phyloP scores from a whole-genome alignment of 2,797 vertebrate species.

The Todus mexicanus region DNA sequence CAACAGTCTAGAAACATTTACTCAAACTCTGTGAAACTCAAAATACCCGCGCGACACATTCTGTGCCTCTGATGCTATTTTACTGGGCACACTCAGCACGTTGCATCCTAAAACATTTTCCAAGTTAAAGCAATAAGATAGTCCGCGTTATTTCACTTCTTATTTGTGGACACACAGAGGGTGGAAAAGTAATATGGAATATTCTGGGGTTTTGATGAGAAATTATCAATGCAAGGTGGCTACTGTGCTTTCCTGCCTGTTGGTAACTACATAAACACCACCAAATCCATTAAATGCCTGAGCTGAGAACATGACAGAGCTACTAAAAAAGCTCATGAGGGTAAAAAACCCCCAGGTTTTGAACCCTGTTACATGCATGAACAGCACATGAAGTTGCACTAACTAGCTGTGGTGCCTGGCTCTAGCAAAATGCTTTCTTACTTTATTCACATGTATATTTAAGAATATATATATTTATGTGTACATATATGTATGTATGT shows the following conservation, averaged over 20 bases:
- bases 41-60: not conserved
- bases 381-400: not conserved
- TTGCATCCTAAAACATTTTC: not conserved
- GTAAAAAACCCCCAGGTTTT: not conserved
- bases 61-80: not conserved
- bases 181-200: not conserved
- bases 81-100: not conserved
- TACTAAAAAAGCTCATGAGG: not conserved
- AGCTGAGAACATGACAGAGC: not conserved
- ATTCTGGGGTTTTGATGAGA: not conserved
- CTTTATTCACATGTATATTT: not conserved
- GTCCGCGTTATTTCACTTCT: not conserved
- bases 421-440: not conserved
- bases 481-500: too few relatives aligned
- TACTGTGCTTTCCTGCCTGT: not conserved
- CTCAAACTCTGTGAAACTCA: not conserved
- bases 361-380: accelerated
- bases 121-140: not conserved
- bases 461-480: too few relatives aligned
- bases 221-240: not conserved
- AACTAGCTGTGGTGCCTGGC: not conserved
- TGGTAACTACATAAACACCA: not conserved
- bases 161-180: not conserved
- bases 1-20: not conserved
- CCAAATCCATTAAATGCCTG: not conserved